Evolutionary conservation across 2,888 invertebrate species (phyloP).

Genomic region (Andrena hattorfiana): DNA sequence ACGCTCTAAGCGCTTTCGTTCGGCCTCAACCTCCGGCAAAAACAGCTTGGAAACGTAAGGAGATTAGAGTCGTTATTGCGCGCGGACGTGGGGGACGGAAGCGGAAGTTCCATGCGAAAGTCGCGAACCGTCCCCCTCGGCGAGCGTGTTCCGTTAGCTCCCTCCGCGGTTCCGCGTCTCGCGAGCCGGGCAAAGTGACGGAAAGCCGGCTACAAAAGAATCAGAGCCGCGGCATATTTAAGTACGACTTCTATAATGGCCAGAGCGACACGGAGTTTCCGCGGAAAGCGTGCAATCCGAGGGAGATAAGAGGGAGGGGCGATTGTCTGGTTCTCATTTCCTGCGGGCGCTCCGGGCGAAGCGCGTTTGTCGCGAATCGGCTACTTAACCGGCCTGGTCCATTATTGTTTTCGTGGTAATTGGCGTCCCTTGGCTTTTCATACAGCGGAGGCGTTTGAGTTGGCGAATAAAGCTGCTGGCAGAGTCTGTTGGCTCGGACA

Average conservation of each 20-base stretch:
- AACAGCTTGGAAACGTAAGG: conserved; percentile 73
- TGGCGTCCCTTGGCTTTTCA: background rate
- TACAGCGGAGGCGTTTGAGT: background rate
- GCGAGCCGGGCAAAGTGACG: conserved; percentile 62
- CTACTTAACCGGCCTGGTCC: conserved; percentile 13
- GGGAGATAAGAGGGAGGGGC: conserved; percentile 12
- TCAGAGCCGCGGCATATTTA: conserved; percentile 53
- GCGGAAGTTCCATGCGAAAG: conserved; percentile 66
- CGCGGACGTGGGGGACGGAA: conserved; percentile 47
- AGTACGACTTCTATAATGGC: conserved; percentile 51
- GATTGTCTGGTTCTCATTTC: conserved; percentile 26
- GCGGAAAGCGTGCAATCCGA: conserved; percentile 51
- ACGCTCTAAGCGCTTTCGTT: conserved; percentile 76
- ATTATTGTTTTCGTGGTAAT: background rate
- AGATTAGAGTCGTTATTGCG: conserved; percentile 78
- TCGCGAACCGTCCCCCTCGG: conserved; percentile 42
- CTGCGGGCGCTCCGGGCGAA: background rate
- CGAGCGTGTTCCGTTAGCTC: background rate
- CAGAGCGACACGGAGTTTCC: conserved; percentile 39
- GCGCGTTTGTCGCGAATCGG: background rate
- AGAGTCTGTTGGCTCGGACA: background rate
- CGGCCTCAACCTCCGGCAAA: conserved; percentile 61
- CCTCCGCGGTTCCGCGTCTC: background rate
- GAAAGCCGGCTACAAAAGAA: conserved; percentile 69
- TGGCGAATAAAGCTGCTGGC: background rate